Evolutionary conservation across 2,888 invertebrate genomes (phyloP).

Genomic region (Harpalus rufipes): DNA sequence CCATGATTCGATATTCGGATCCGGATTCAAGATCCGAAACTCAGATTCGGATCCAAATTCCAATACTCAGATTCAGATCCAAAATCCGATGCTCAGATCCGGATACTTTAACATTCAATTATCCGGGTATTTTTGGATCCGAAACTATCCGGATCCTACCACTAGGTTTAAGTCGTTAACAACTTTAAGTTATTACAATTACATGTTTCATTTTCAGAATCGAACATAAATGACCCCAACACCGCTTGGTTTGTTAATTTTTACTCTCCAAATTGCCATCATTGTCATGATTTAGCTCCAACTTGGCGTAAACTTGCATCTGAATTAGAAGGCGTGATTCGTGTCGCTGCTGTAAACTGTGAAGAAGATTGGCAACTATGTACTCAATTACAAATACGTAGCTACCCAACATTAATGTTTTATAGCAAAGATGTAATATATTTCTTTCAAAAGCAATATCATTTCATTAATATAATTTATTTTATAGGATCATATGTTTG

Average conservation of each 20-base stretch:
- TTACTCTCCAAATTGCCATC: slow-evolving; percentile 92
- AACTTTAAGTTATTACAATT: background rate
- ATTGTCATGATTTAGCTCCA: slow-evolving; percentile 90
- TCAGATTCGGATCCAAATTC: no score
- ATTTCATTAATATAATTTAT: slow-evolving; percentile 9
- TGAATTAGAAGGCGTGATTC: slow-evolving; percentile 87
- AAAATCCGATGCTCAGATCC: no score
- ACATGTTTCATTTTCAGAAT: slow-evolving; percentile 72
- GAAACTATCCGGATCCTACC: no score
- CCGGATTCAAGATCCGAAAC: no score
- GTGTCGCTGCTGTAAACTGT: slow-evolving; percentile 92
- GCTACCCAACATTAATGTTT: slow-evolving; percentile 88
- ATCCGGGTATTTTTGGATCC: no score
- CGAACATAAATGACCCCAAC: slow-evolving; percentile 78
- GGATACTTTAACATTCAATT: no score
- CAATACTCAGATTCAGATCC: no score
- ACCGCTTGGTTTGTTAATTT: slow-evolving; percentile 93
- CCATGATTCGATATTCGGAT: no score
- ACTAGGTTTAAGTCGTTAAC: no score
- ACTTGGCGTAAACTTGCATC: slow-evolving; percentile 89
- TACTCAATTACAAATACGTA: slow-evolving; percentile 84
- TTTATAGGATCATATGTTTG: slow-evolving; percentile 79
- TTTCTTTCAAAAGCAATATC: slow-evolving; percentile 11
- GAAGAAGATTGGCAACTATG: slow-evolving; percentile 91
- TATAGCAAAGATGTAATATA: slow-evolving; percentile 77